phyloP scores from a whole-genome alignment of 2,888 invertebrate species.

The Phymatocera aterrima region DNA sequence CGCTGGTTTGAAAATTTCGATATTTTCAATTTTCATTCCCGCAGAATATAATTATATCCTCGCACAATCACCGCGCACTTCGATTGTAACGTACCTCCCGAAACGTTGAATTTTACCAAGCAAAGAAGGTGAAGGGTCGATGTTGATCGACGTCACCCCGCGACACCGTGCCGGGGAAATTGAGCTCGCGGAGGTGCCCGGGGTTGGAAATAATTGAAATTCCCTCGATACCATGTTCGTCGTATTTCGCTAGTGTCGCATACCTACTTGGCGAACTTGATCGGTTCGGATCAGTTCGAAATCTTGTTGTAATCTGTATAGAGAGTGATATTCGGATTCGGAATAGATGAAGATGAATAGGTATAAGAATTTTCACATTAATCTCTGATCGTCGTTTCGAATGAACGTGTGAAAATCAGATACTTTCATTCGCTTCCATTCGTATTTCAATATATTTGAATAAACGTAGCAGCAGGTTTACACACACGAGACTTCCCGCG shows the following conservation, averaged over 20 bases:
- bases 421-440: neutral
- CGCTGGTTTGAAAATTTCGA: no score
- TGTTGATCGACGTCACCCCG: slow-evolving; percentile 22
- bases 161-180: slow-evolving; percentile 19
- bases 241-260: slow-evolving; percentile 24
- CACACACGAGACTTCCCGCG: neutral
- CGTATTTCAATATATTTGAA: neutral
- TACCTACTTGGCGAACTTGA: slow-evolving; percentile 7
- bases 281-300: neutral
- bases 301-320: neutral
- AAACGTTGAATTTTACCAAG: neutral
- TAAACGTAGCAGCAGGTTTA: no score
- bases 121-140: neutral
- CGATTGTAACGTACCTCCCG: neutral
- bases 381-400: neutral
- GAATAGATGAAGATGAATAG: neutral
- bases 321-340: slow-evolving; percentile 6
- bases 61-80: neutral
- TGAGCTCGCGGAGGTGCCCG: slow-evolving; percentile 16
- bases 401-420: neutral
- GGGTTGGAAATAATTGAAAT: slow-evolving; percentile 62
- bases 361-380: neutral
- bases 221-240: slow-evolving; percentile 49
- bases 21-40: neutral
- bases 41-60: no score